A percentile compares a stretch with the other conserved stretches of the same genome.
phyloP scores from a whole-genome alignment of 2,888 invertebrate species.

The Sphaerophoria taeniata region DNA sequence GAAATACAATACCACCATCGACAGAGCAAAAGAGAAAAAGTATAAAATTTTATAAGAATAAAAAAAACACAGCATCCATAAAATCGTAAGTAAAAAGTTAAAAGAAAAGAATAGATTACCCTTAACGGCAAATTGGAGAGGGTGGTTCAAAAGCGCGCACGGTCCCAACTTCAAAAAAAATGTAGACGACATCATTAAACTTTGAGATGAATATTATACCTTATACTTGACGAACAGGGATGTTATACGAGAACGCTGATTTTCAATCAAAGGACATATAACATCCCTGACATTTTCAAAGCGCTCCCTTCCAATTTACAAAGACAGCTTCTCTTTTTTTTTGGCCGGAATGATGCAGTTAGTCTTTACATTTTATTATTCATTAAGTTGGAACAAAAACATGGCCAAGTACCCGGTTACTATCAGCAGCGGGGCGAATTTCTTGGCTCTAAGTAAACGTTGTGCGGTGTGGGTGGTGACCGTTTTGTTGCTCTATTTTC shows the following conservation, averaged over 20 bases:
- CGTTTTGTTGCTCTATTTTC: slow-evolving; percentile 46
- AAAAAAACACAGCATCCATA: slow-evolving; percentile 36
- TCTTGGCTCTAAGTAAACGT: slow-evolving; percentile 51
- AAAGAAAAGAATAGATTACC: slow-evolving; percentile 63
- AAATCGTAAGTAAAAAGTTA: slow-evolving; percentile 34
- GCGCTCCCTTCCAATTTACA: slow-evolving; percentile 1
- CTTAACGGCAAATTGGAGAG: slow-evolving; percentile 45
- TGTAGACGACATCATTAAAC: slow-evolving; percentile 64
- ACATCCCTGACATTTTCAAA: slow-evolving; percentile 6
- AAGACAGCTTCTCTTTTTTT: neutral
- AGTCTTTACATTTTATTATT: slow-evolving; percentile 72
- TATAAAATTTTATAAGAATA: slow-evolving; percentile 35
- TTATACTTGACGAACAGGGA: neutral
- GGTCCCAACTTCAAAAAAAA: slow-evolving; percentile 16
- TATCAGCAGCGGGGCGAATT: slow-evolving; percentile 20
- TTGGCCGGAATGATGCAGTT: neutral
- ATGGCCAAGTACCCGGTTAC: slow-evolving; percentile 70
- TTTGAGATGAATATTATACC: slow-evolving; percentile 66
- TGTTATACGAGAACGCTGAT: neutral
- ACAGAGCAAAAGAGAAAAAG: slow-evolving; percentile 16
- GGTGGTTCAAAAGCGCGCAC: slow-evolving; percentile 26
- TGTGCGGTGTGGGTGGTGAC: slow-evolving; percentile 43
- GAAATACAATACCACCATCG: slow-evolving; percentile 53
- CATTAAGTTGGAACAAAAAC: slow-evolving; percentile 72
- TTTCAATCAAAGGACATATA: neutral